Percentiles rank a stretch among this genome's conserved stretches.
Conservation (phyloP, 1,140 invertebrate genomes). For the Eufriesea mexicana region DNA sequence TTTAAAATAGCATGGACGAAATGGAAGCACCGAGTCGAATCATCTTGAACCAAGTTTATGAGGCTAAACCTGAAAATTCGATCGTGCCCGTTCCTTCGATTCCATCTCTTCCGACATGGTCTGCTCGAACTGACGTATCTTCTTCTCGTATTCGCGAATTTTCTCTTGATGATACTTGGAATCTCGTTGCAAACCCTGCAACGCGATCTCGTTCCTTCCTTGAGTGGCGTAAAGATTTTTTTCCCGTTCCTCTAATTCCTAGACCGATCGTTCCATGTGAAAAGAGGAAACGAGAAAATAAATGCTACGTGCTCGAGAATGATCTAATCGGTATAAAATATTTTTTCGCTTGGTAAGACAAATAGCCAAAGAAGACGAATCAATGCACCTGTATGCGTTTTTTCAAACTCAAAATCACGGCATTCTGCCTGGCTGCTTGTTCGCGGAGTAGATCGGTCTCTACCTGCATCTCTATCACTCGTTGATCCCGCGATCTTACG, state of each 20-base stretch:
- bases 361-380: too few relatives aligned
- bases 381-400: constrained; percentile 86
- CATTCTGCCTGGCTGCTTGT: constrained; percentile 90
- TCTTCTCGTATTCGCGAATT: constrained; percentile 88
- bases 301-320: too few relatives aligned
- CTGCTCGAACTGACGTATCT: constrained; percentile 87
- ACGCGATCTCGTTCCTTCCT: constrained; percentile 86
- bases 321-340: too few relatives aligned
- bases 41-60: neutral
- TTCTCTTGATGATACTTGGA: constrained; percentile 89
- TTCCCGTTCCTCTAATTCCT: constrained; percentile 89
- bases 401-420: constrained; percentile 89
- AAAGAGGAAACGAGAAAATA: neutral
- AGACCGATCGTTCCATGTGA: neutral
- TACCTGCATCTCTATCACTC: constrained; percentile 86
- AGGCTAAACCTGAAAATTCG: constrained; percentile 67
- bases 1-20: neutral
- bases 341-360: too few relatives aligned
- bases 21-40: neutral
- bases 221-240: constrained; percentile 84
- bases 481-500: constrained; percentile 85
- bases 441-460: constrained; percentile 89
- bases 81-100: constrained; percentile 77
- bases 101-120: constrained; percentile 86
- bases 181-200: constrained; percentile 89